Evolutionary conservation across 1,140 invertebrate genomes (phyloP), one percentile per base, ranked within the genome.

Genomic region (Hyposmocoma kahamanoa): DNA sequence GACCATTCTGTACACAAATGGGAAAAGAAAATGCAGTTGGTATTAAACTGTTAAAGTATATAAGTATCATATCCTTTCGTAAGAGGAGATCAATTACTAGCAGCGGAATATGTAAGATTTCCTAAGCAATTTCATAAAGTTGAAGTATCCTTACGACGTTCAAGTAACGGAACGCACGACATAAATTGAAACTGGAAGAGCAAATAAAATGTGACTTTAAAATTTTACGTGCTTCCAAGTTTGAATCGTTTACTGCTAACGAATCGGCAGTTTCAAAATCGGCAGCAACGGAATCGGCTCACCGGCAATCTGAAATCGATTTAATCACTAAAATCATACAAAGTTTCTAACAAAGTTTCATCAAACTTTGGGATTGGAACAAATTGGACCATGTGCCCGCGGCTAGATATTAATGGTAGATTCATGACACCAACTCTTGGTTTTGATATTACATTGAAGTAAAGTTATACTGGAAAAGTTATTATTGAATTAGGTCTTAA

Each of bases 221-320:
- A 66, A 66, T 66, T 67, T 72, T 63, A 67, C 32, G 32, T 59
- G 54, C 59, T 49, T 15, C 38, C 55, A 62, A 60, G 51, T 66
- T 70, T 59, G 50, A 57, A 48, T 54, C 58, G 70, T 67, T 75
- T 59, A 65, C 61, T 57, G 66, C 63, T 77, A 75, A 79, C 79
- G 72, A 79, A 66, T 65, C 24, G n/a, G n/a, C n/a, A n/a, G n/a
- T n/a, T n/a, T n/a, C n/a, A n/a, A 36, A 71, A 77, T 80, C 74
- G 62, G 67, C 69, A 76, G 73, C 77, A 73, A 73, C 50, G 59
- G 63, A 70, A 72, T 76, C 32, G 8, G 32, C 28, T 79, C 64
- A 73, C 68, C 67, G 72, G 74, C 76, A 79, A 80, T 79, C 67
- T 50, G 64, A 78, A 82, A 83, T 76, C 76, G 76, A 79, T 80